phyloP scores from a whole-genome alignment of 2,797 vertebrate genomes.

The Fringilla coelebs region DNA sequence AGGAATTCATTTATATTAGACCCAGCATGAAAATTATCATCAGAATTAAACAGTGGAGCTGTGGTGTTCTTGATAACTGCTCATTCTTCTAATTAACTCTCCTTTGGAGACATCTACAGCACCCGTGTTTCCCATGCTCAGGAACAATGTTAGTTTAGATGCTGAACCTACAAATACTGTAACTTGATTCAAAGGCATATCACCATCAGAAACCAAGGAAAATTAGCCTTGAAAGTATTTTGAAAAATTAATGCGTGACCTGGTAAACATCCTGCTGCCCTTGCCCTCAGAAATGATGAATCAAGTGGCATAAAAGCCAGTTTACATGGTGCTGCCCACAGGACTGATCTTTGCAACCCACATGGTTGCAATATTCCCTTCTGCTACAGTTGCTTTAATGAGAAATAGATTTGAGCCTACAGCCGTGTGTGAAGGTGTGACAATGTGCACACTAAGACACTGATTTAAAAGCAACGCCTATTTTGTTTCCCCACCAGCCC shows the following conservation, averaged over 20 bases:
- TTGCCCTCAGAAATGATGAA: neutral
- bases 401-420: conserved; percentile 52
- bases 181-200: neutral
- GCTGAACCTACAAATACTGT: neutral
- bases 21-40: conserved; percentile 73
- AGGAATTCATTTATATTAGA: conserved; percentile 69
- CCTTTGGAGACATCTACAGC: neutral
- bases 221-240: neutral
- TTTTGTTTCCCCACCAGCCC: neutral
- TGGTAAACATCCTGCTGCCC: neutral
- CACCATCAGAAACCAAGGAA: neutral
- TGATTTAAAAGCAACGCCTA: conserved; percentile 57
- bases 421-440: conserved; percentile 36
- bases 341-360: conserved; percentile 20
- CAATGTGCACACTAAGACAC: neutral
- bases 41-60: conserved; percentile 48
- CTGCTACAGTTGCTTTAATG: conserved; percentile 52
- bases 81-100: neutral
- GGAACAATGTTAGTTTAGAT: neutral
- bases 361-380: neutral
- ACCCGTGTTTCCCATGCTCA: neutral
- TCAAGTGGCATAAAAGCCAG: neutral
- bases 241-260: neutral
- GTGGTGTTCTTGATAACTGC: neutral
- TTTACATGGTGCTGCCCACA: neutral